Base-by-base conservation (phyloP, 2,113 vertebrate species). In the Xyrauchen texanus region DNA sequence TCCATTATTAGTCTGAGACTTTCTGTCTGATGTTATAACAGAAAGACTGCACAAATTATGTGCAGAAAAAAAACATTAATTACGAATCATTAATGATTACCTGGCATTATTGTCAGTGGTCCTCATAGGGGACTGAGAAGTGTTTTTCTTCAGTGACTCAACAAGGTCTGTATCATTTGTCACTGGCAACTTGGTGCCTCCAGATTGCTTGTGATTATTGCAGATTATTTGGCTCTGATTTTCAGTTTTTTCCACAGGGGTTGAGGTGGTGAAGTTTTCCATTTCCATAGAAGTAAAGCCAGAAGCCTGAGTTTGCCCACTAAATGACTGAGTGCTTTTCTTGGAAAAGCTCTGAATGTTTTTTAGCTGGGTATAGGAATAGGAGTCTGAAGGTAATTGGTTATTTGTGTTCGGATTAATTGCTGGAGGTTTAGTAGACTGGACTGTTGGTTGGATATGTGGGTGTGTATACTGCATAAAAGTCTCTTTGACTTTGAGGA, bases 101-200 rank as follows among this genome's bases (percentile, higher is more conserved):
- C 89, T 91, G 61, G 86, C 85, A 74, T 90, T 85, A 73, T 87
- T 87, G 81, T 88, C 81, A 45, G 79, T 90, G 79, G 91, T 92
- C 71, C 65, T 87, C 89, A 90, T 91, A 0, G 92, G 90, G 4
- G 90, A 89, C 49, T 92, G 91, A n/a, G 92, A 93, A 7, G 91
- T 93, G 73, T 89, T 94, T 82, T 83, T 91, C 84, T 87, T 91
- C 7, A 83, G 79, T 81, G 78, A 69, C 57, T 92, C 88, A 53
- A 81, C 84, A 5, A 86, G 67, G 53, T 88, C 81, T 34, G 88
- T 85, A 67, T 86, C 78, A 71, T 87, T 89, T 53, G 67, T 74
- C 49, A 58, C 62, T 0, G 15, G 42, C 45, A 82, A 58, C 76
- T 86, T 85, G 0, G 55, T 63, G 1, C 75, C 55, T 15, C 79